These are phyloP conservation scores for Sylvilagus bachmani DNA, from an alignment of 2,113 vertebrate species.

Conservation along the genomic window DNA sequence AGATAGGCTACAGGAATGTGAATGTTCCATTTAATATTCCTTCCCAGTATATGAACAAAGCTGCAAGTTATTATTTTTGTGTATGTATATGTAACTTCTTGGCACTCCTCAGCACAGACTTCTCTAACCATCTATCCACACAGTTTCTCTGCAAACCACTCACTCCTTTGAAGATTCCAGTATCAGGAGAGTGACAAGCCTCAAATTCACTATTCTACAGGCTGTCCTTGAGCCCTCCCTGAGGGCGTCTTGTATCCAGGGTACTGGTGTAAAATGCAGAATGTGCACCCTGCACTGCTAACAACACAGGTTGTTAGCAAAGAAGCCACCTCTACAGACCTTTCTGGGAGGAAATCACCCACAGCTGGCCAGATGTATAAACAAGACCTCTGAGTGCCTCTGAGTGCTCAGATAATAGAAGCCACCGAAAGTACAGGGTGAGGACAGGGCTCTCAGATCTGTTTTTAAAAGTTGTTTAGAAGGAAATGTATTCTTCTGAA, in stretches of 20 bases:
- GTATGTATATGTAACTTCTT: not conserved
- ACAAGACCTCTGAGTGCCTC: not conserved
- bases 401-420: not conserved
- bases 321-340: slow-evolving; percentile 4
- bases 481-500: not conserved
- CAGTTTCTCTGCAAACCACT: not conserved
- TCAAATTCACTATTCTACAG: slow-evolving; percentile 14
- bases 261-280: slow-evolving; percentile 4
- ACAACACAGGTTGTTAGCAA: not conserved
- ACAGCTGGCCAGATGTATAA: slow-evolving; percentile 23
- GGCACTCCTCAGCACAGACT: not conserved
- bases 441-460: not conserved
- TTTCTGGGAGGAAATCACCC: not conserved
- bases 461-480: not conserved
- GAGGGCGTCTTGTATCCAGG: not conserved
- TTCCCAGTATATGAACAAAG: not conserved
- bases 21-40: not conserved
- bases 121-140: not conserved
- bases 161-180: not conserved
- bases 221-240: not conserved
- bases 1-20: not conserved
- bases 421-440: not conserved
- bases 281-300: not conserved
- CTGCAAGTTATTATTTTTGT: not conserved
- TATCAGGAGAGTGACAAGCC: not conserved